Evolutionary conservation across 2,888 invertebrate species (phyloP).

Genomic region (Caradrina kadenii): DNA sequence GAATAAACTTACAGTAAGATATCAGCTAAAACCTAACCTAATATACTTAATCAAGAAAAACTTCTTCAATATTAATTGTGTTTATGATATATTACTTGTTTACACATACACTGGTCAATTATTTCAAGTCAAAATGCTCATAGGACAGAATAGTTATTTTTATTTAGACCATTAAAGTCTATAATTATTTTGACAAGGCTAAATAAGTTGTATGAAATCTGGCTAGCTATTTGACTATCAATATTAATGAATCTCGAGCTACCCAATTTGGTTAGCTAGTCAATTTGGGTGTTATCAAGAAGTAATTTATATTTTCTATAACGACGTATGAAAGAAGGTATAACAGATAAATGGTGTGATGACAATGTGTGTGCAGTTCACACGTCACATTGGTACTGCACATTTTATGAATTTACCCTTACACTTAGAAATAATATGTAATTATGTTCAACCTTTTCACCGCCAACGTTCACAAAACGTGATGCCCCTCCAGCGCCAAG

Average conservation of each 20-base stretch:
- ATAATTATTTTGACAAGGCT: not conserved
- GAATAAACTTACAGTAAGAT: constrained; percentile 47
- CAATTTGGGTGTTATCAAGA: not conserved
- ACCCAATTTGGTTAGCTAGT: too few species aligned
- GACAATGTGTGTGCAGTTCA: not conserved
- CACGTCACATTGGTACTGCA: not conserved
- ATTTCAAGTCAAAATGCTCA: constrained; percentile 10
- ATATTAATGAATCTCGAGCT: not conserved
- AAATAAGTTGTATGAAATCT: too few species aligned
- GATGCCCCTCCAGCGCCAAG: too few species aligned
- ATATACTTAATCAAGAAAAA: constrained; percentile 30
- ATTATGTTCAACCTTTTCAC: too few species aligned
- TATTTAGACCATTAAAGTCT: not conserved
- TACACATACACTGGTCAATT: constrained; percentile 7
- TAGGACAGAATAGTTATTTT: not conserved
- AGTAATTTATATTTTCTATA: not conserved
- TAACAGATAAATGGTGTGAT: not conserved
- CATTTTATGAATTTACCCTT: not conserved
- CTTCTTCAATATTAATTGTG: constrained; percentile 19
- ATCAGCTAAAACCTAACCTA: constrained; percentile 42
- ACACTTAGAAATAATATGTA: not conserved
- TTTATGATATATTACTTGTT: constrained; percentile 8
- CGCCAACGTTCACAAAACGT: too few species aligned
- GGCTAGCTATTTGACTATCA: not conserved
- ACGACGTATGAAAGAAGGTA: not conserved